Conservation (phyloP, 2,888 invertebrate genomes). For the Drosophila paramelanica region DNA sequence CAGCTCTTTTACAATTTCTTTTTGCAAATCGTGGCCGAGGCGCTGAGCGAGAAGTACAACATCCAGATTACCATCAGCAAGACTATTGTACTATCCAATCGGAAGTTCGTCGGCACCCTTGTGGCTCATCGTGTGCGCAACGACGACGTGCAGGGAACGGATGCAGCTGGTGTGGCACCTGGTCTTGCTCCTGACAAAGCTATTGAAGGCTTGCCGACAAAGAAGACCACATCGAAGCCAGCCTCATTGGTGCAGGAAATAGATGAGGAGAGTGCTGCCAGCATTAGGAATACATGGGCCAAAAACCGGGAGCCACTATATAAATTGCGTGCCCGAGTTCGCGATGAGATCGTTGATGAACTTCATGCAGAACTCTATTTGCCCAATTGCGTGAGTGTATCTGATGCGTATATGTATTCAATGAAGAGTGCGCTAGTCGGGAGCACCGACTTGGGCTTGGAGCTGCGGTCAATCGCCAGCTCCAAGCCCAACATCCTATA, state of each 20-base stretch:
- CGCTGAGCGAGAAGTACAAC: slow-evolving; percentile 91
- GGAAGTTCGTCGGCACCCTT: slow-evolving; percentile 90
- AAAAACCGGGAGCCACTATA: slow-evolving; percentile 86
- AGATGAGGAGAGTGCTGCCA: slow-evolving; percentile 62
- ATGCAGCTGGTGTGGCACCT: background rate
- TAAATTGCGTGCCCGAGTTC: slow-evolving; percentile 87
- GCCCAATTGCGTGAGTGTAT: slow-evolving; percentile 83
- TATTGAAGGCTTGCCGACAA: background rate
- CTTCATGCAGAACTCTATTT: slow-evolving; percentile 84
- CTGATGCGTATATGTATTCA: background rate
- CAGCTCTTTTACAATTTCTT: slow-evolving; percentile 92
- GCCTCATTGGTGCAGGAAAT: slow-evolving; percentile 88
- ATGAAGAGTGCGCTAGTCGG: too few relatives aligned
- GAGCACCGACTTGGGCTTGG: too few relatives aligned
- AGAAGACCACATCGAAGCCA: slow-evolving; percentile 4
- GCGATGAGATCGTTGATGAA: slow-evolving; percentile 79
- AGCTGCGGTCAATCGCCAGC: too few relatives aligned
- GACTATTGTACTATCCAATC: slow-evolving; percentile 89
- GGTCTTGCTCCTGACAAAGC: background rate
- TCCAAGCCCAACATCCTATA: too few relatives aligned
- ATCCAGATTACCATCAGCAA: slow-evolving; percentile 88
- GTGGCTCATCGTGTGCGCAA: slow-evolving; percentile 91
- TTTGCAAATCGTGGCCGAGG: slow-evolving; percentile 92
- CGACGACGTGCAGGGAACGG: slow-evolving; percentile 86
- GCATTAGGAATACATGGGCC: slow-evolving; percentile 45